Percentiles rank a stretch among this genome's conserved stretches.
These are phyloP conservation scores for Diadophis punctatus DNA, from an alignment of 2,113 vertebrate species.

Conservation along the genomic window DNA sequence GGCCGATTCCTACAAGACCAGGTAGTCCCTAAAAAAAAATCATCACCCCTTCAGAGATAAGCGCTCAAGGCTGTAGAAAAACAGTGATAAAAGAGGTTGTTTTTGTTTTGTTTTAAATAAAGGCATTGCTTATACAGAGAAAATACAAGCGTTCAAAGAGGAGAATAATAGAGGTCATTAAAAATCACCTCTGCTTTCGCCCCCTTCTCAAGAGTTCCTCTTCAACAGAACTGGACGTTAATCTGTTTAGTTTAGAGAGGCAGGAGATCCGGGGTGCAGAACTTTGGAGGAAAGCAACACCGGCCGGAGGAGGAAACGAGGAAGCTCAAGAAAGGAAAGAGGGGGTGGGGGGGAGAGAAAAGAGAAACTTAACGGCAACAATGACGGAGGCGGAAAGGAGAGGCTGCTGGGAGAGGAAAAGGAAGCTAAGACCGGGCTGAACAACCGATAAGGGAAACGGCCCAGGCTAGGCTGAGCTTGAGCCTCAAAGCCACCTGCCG, in stretches of 20 bases:
- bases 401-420: background rate
- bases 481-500: background rate
- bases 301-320: background rate
- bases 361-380: background rate
- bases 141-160: background rate
- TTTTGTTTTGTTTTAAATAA: background rate
- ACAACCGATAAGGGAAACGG: background rate
- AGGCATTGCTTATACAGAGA: background rate
- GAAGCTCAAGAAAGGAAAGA: background rate
- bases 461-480: background rate
- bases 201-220: background rate
- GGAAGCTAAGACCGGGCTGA: background rate
- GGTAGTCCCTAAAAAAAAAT: background rate
- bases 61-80: too few relatives aligned
- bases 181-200: background rate
- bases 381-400: rapidly evolving
- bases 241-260: background rate
- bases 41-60: background rate
- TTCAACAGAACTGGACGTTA: background rate
- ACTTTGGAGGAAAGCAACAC: background rate
- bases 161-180: background rate
- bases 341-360: background rate
- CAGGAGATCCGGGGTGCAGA: background rate
- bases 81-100: too few relatives aligned
- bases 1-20: background rate